phyloP scores from a whole-genome alignment of 2,797 vertebrate species.

The Lagorchestes hirsutus region DNA sequence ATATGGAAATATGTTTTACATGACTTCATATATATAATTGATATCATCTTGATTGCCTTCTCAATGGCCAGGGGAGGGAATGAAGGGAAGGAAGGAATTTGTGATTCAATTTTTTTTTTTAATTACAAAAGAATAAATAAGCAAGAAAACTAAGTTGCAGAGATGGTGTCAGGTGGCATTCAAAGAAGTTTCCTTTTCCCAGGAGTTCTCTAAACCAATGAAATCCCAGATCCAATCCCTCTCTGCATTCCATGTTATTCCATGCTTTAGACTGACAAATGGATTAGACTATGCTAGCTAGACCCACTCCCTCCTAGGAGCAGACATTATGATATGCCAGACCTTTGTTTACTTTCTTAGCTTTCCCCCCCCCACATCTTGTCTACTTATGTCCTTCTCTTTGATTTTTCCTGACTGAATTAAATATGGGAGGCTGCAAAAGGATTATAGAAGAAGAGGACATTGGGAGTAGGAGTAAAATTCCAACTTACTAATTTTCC shows the following conservation, averaged over 20 bases:
- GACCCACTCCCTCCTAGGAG: background rate
- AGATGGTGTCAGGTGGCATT: background rate
- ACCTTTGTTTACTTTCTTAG: background rate
- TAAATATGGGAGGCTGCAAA: constrained; percentile 51
- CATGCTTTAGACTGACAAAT: background rate
- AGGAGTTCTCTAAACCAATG: background rate
- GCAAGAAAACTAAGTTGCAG: background rate
- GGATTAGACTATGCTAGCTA: background rate
- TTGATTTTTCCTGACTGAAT: background rate
- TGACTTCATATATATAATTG: background rate
- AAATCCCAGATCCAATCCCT: background rate
- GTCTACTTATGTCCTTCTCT: background rate
- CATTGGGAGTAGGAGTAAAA: constrained; percentile 28
- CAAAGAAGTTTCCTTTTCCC: background rate
- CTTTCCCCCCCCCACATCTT: background rate
- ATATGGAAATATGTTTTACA: background rate
- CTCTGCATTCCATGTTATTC: background rate
- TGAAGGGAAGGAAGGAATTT: background rate
- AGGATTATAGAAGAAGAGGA: constrained; percentile 19
- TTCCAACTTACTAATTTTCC: constrained; percentile 66
- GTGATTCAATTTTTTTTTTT: background rate
- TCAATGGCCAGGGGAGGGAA: background rate
- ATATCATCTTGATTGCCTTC: background rate
- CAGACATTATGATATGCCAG: background rate
- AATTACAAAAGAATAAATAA: background rate